Evolutionary conservation across 2,113 vertebrate species (phyloP), one percentile per base, ranked within the genome.

Genomic region (Actenoides hombroni): DNA sequence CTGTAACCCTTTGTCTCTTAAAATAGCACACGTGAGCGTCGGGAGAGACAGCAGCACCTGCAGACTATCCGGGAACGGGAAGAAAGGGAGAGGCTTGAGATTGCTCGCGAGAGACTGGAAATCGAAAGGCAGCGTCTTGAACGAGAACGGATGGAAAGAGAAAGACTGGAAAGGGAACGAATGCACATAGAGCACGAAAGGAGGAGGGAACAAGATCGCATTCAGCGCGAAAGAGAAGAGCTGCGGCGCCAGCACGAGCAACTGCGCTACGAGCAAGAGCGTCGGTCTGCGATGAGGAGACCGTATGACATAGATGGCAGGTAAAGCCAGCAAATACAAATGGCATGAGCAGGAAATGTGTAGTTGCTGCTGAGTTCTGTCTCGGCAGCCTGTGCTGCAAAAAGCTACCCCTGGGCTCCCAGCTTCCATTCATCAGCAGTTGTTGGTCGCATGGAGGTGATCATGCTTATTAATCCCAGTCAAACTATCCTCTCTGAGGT

Each of bases 231-330:
- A 96, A 98, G 99, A 0, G 99, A 99, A 24, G 99, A 99, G 94
- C 98, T 99, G 82, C 98, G 99, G 26, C 98, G 99, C 7, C 99
- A 99, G 97, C 99, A 99, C 14, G 99, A 99, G 39, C 98, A 99
- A 83, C 97, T 99, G 90, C 99, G 99, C 88, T 99, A 98, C 1
- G 99, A 99, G 16, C 99, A 99, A 77, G 99, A 99, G 7, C 97
- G 99, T 1, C 97, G 99, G 0, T 97, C 98, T 1, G 96, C 98
- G 0, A 11, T 99, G 13, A 99, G 99, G 80, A 98, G 99, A 74
- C 99, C 99, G 0, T 99, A 99, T 4, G 99, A 99, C 88, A 95
- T 99, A 63, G 99, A 99, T 10, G 97, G 98, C 96, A 98, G 99
- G 99, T 99, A 91, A 87, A 40, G 20, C 9, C 26, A 29, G 53